These are phyloP conservation scores for Platysternon megacephalum DNA, from an alignment of 2,113 vertebrate species.

Conservation along the genomic window DNA sequence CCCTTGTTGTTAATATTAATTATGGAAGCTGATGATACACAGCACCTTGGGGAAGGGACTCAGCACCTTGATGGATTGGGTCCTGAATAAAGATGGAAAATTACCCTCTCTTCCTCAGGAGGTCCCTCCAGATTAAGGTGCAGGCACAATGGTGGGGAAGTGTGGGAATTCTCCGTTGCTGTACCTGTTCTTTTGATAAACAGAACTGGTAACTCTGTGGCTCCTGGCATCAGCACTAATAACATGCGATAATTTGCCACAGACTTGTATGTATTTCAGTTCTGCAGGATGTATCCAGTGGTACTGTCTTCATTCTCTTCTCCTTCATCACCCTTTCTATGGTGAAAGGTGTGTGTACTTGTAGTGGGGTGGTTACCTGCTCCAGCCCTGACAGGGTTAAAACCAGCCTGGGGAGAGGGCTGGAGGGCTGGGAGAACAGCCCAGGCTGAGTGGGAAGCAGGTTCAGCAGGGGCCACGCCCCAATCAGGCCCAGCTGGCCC, in stretches of 20 bases:
- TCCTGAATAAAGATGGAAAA: not conserved
- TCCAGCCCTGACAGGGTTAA: too few species aligned
- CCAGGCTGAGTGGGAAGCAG: too few species aligned
- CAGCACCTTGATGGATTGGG: not conserved
- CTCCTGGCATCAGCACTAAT: not conserved
- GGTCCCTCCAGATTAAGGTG: not conserved
- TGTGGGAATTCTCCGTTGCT: not conserved
- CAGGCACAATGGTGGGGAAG: not conserved
- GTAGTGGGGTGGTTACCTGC: too few species aligned
- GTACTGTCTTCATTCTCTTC: not conserved
- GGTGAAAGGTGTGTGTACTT: not conserved
- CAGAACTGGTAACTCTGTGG: too few species aligned
- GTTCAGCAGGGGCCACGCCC: too few species aligned
- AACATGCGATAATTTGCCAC: not conserved
- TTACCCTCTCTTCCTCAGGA: not conserved
- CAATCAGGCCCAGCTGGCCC: too few species aligned
- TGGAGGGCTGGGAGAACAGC: too few species aligned
- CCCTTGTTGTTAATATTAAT: too few species aligned
- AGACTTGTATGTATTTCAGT: rapidly evolving
- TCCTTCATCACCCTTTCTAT: rapidly evolving
- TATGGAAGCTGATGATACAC: not conserved
- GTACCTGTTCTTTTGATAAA: not conserved
- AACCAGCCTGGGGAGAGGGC: too few species aligned
- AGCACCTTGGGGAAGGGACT: not conserved
- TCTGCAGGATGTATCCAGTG: not conserved